These are phyloP conservation scores for Orgyia antiqua DNA, from an alignment of 2,888 invertebrate species.

Conservation along the genomic window DNA sequence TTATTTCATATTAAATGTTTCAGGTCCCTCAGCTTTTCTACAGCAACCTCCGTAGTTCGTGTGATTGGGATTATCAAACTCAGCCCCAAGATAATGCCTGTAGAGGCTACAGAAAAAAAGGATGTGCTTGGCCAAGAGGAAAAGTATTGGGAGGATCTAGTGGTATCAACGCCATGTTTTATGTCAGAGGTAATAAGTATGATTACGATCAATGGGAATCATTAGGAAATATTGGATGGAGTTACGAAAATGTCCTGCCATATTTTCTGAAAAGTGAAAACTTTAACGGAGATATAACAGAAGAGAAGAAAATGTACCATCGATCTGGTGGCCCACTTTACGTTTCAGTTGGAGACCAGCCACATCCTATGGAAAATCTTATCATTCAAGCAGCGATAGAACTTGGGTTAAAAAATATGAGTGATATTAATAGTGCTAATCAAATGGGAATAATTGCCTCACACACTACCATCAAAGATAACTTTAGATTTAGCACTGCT, in stretches of 20 bases:
- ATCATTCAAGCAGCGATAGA: constrained; percentile 57
- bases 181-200: constrained; percentile 70
- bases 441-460: constrained; percentile 69
- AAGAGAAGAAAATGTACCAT: constrained; percentile 42
- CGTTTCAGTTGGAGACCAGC: constrained; percentile 38
- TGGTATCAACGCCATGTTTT: constrained; percentile 77
- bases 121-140: constrained; percentile 78
- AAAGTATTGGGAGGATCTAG: constrained; percentile 79
- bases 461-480: constrained; percentile 62
- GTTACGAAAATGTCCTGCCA: constrained; percentile 69
- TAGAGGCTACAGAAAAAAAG: constrained; percentile 44
- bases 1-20: constrained; percentile 8
- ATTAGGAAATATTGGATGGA: constrained; percentile 76
- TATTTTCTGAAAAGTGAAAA: constrained; percentile 76
- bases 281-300: constrained; percentile 22
- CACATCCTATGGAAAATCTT: constrained; percentile 34
- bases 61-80: constrained; percentile 77
- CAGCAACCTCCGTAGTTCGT: constrained; percentile 32
- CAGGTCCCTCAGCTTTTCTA: constrained; percentile 42
- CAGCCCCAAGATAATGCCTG: constrained; percentile 57
- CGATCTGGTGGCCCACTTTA: constrained; percentile 50
- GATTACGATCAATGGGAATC: constrained; percentile 78
- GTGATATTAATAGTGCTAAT: constrained; percentile 55
- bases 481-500: constrained; percentile 69
- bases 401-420: constrained; percentile 51